Percentiles rank a stretch among this genome's conserved stretches.
These are phyloP conservation scores for Branchellion lobata DNA, from an alignment of 2,888 invertebrate genomes.

Conservation along the genomic window DNA sequence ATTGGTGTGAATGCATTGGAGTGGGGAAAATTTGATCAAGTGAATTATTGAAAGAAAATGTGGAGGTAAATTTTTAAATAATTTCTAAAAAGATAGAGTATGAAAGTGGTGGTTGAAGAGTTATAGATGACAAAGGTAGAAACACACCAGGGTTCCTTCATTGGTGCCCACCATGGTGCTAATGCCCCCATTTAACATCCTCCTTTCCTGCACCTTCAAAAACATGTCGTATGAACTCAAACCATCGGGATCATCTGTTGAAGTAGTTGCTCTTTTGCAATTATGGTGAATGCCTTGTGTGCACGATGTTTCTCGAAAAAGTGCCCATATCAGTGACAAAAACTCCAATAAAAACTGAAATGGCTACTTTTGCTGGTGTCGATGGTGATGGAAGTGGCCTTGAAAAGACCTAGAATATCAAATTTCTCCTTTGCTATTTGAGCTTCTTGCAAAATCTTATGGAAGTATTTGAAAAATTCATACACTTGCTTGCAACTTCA, in stretches of 20 bases:
- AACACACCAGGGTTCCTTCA: slow-evolving; percentile 76
- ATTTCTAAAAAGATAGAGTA: too few relatives aligned
- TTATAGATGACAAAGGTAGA: neutral
- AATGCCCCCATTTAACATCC: slow-evolving; percentile 78
- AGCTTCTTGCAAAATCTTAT: slow-evolving; percentile 64
- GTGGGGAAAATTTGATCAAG: neutral
- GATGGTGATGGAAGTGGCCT: slow-evolving; percentile 79
- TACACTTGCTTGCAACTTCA: too few relatives aligned
- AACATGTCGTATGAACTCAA: slow-evolving; percentile 69
- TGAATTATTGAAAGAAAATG: neutral
- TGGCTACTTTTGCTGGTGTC: slow-evolving; percentile 78
- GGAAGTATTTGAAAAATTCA: too few relatives aligned
- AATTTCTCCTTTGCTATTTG: slow-evolving; percentile 73
- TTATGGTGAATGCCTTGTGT: slow-evolving; percentile 84
- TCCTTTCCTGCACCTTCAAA: slow-evolving; percentile 80
- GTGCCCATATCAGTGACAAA: too few relatives aligned
- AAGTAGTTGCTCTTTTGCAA: neutral
- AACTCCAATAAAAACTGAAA: too few relatives aligned
- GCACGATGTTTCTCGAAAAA: slow-evolving; percentile 82
- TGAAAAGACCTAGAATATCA: slow-evolving; percentile 83
- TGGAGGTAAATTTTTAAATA: neutral
- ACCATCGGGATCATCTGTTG: slow-evolving; percentile 50
- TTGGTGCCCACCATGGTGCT: slow-evolving; percentile 87
- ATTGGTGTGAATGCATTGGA: too few relatives aligned
- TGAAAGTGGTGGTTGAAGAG: neutral